Percentiles rank a stretch among this genome's conserved stretches.
Evolutionary conservation across 2,888 invertebrate species (phyloP).

Genomic region (Hartigia nigra): DNA sequence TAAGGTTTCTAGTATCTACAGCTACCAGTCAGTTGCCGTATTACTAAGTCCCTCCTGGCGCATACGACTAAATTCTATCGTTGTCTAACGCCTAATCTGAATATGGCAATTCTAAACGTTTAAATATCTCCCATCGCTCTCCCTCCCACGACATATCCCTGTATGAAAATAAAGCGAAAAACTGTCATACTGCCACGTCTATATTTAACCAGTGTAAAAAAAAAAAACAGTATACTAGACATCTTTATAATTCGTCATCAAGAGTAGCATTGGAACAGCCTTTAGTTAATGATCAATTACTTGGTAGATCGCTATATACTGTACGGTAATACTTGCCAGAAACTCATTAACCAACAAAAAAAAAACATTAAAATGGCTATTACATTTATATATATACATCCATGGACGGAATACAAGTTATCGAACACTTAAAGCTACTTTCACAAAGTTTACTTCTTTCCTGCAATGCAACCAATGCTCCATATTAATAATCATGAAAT

Average conservation of each 20-base stretch:
- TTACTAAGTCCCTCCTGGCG: no score
- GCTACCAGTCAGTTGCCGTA: no score
- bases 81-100: background rate
- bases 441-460: background rate
- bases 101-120: background rate
- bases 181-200: no score
- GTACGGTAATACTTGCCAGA: background rate
- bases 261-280: background rate
- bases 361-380: background rate
- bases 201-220: background rate
- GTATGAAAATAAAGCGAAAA: background rate
- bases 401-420: background rate
- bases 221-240: background rate
- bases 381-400: background rate
- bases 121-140: background rate
- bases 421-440: background rate
- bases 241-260: background rate
- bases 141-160: background rate
- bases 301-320: background rate
- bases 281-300: background rate
- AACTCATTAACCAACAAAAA: background rate
- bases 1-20: no score
- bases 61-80: no score
- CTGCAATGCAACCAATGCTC: background rate
- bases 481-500: background rate